Percentiles rank a stretch among this genome's conserved stretches.
These are phyloP conservation scores for Martes martes DNA, from an alignment of 2,113 vertebrate species.

Conservation along the genomic window DNA sequence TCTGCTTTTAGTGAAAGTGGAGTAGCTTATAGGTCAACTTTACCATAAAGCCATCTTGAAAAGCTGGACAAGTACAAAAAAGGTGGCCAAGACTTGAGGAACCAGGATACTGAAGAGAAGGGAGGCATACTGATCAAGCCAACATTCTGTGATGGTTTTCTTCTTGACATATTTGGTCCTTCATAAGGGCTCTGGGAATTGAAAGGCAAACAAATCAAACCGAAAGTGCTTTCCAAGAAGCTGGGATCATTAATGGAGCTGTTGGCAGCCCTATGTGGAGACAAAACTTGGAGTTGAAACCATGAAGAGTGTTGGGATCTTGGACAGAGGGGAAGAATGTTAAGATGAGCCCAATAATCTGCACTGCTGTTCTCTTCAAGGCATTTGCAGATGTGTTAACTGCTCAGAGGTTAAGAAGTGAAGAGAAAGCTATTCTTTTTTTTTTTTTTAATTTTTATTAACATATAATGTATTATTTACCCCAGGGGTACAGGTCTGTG, in stretches of 20 bases:
- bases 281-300: background rate
- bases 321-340: background rate
- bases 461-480: no score
- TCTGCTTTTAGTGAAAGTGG: conserved; percentile 12
- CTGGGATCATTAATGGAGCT: background rate
- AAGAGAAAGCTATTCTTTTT: background rate
- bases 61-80: background rate
- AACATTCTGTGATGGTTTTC: background rate
- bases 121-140: background rate
- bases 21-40: background rate
- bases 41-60: background rate
- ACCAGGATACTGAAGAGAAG: background rate
- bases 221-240: background rate
- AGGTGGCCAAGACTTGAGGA: background rate
- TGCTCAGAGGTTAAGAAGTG: background rate
- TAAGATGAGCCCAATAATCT: background rate
- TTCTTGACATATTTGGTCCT: background rate
- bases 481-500: no score
- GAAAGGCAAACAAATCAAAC: background rate
- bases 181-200: background rate
- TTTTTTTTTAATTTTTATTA: no score
- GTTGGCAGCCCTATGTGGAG: background rate
- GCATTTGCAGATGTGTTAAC: background rate
- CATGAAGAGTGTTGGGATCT: background rate
- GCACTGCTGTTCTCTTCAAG: background rate